phyloP scores from a whole-genome alignment of 2,113 vertebrate genomes.

The Hypomesus transpacificus region DNA sequence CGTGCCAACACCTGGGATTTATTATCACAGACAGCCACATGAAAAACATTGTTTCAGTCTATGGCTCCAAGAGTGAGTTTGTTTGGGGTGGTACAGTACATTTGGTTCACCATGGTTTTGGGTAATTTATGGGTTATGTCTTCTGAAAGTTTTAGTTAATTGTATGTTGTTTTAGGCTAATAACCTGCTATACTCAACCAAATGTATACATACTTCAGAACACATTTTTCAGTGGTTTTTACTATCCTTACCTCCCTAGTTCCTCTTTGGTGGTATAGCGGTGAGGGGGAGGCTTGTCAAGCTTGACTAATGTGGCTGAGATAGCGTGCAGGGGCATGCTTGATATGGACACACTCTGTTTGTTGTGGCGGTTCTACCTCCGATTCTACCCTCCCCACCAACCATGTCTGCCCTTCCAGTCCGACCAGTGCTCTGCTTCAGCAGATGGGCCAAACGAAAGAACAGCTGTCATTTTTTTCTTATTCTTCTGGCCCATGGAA shows the following conservation, averaged over 20 bases:
- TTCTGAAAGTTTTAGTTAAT: too few relatives aligned
- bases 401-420: neutral
- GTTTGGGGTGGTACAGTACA: too few relatives aligned
- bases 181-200: too few relatives aligned
- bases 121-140: too few relatives aligned
- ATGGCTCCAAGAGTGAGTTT: too few relatives aligned
- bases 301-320: conserved; percentile 62
- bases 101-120: too few relatives aligned
- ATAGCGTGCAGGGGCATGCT: conserved; percentile 56
- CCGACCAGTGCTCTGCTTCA: conserved; percentile 29
- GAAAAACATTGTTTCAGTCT: conserved; percentile 13
- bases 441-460: conserved; percentile 44
- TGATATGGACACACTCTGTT: conserved; percentile 55
- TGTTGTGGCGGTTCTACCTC: conserved; percentile 49
- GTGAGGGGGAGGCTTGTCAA: conserved; percentile 42
- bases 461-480: conserved; percentile 51
- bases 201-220: neutral
- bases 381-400: conserved; percentile 20
- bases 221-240: conserved; percentile 3
- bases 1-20: conserved; percentile 62
- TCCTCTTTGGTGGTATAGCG: conserved; percentile 51
- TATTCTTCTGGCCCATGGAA: conserved; percentile 16
- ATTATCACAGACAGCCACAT: conserved; percentile 52
- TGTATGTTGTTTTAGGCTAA: too few relatives aligned
- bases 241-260: conserved; percentile 42